These are phyloP conservation scores for Rosalia funebris DNA, from an alignment of 2,888 invertebrate genomes.

Conservation along the genomic window DNA sequence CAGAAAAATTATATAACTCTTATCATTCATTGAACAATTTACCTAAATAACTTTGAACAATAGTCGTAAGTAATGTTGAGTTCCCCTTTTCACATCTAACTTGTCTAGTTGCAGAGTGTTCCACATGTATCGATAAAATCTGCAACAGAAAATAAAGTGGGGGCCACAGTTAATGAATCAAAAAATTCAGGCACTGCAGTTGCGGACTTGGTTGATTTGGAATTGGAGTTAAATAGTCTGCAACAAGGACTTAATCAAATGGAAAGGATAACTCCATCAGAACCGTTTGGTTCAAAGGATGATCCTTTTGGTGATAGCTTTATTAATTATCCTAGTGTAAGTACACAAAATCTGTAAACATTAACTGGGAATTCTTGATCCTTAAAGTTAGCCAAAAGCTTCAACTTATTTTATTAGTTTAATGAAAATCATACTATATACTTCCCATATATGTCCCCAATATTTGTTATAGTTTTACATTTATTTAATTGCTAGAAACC, in stretches of 20 bases:
- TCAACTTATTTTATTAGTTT: no score
- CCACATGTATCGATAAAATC: constrained; percentile 52
- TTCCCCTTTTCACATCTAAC: no score
- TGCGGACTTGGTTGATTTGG: constrained; percentile 87
- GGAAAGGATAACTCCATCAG: constrained; percentile 83
- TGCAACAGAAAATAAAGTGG: constrained; percentile 45
- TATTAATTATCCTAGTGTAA: constrained; percentile 61
- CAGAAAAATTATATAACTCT: no score
- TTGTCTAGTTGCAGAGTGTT: constrained; percentile 47
- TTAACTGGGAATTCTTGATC: neutral
- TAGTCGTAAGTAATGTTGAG: no score
- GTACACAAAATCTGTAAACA: constrained; percentile 21
- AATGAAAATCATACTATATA: no score
- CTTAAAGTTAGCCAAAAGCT: no score
- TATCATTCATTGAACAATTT: no score
- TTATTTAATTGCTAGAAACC: constrained; percentile 47
- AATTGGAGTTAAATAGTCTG: constrained; percentile 85
- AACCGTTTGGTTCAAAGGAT: constrained; percentile 70
- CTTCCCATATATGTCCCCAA: no score
- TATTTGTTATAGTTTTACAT: neutral
- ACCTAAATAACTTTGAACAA: no score
- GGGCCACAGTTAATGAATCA: constrained; percentile 41
- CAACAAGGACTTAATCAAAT: constrained; percentile 90
- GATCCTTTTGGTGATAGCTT: constrained; percentile 84
- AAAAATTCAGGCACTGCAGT: constrained; percentile 68